Conservation (phyloP, 2,888 invertebrate species). For the Atethmia centrago region DNA sequence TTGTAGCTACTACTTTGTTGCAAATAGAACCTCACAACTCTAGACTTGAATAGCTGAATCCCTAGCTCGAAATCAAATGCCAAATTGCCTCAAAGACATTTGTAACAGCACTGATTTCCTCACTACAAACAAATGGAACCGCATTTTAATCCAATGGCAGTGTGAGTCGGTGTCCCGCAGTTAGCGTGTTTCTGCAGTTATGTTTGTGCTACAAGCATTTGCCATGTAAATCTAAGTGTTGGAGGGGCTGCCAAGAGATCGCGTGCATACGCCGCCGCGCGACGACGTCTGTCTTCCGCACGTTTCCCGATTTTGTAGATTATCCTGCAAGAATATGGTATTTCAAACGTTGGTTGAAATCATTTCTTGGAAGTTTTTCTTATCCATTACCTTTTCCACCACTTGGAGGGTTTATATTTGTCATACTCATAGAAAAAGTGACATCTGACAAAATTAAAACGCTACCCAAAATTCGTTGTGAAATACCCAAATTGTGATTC, state of each 20-base stretch:
- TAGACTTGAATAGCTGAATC: background rate
- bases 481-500: too few species aligned
- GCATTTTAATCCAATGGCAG: conserved; percentile 54
- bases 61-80: conserved; percentile 24
- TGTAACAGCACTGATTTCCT: conserved; percentile 35
- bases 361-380: conserved; percentile 8
- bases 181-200: conserved; percentile 58
- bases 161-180: conserved; percentile 40
- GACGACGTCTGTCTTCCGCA: conserved; percentile 59
- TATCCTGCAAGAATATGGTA: conserved; percentile 49
- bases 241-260: conserved; percentile 66
- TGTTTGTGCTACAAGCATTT: conserved; percentile 65
- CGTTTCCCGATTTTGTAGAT: conserved; percentile 62
- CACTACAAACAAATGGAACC: conserved; percentile 38
- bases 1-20: background rate
- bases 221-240: conserved; percentile 68
- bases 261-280: conserved; percentile 57
- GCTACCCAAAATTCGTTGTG: background rate
- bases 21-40: conserved; percentile 5
- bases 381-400: background rate
- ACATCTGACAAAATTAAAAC: background rate
- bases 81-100: conserved; percentile 48
- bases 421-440: background rate
- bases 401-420: background rate
- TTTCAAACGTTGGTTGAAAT: conserved; percentile 31